Evolutionary conservation across 2,797 vertebrate genomes (phyloP).

Genomic region (Ctenochaetus hawaiiensis): DNA sequence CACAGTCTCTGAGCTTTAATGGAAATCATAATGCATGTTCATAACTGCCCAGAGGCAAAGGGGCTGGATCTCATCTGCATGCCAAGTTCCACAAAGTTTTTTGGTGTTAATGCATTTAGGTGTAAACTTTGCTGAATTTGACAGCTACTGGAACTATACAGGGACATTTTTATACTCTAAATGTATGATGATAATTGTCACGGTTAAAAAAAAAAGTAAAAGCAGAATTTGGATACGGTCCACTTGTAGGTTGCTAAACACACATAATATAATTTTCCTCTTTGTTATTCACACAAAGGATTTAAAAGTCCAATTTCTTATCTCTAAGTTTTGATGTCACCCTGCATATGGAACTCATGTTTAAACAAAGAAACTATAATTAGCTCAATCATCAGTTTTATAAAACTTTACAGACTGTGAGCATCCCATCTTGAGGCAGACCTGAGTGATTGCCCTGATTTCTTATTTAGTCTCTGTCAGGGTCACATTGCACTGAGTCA

Average conservation of each 20-base stretch:
- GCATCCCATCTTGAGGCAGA: conserved; percentile 18
- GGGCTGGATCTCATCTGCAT: conserved; percentile 52
- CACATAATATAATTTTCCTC: neutral
- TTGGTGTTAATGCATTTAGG: conserved; percentile 32
- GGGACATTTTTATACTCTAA: neutral
- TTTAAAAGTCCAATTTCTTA: neutral
- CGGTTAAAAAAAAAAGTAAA: neutral
- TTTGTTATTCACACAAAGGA: neutral
- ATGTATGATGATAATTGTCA: neutral
- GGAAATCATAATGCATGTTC: conserved; percentile 85
- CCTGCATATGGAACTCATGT: neutral
- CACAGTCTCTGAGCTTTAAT: conserved; percentile 77
- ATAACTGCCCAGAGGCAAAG: conserved; percentile 74
- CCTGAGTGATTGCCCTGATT: conserved; percentile 35
- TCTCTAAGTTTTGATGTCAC: neutral
- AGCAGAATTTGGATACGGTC: neutral
- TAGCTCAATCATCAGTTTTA: neutral
- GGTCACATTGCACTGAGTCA: conserved; percentile 54
- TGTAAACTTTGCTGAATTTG: conserved; percentile 27
- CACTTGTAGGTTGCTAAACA: neutral
- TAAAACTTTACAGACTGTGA: conserved; percentile 21
- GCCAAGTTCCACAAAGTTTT: conserved; percentile 40
- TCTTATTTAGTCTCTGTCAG: conserved; percentile 43
- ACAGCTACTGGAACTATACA: neutral
- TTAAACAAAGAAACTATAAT: neutral